Evolutionary conservation across 2,888 invertebrate species (phyloP).

Genomic region (Luffia ferchaultella): DNA sequence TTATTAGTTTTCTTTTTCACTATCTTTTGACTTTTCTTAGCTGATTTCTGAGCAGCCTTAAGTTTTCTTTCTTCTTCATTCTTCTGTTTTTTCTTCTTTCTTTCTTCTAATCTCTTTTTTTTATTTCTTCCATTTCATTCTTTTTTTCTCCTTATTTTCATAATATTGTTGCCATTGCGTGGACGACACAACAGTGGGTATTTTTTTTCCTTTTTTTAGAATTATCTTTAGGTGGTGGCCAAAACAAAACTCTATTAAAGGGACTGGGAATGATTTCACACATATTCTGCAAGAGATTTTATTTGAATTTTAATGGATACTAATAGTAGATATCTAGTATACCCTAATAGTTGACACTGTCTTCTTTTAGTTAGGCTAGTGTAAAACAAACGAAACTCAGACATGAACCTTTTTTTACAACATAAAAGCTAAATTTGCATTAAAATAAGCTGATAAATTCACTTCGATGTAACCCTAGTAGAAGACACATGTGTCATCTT

Average conservation of each 20-base stretch:
- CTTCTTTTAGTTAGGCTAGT: too few species aligned
- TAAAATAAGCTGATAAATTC: too few species aligned
- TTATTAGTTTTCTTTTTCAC: slow-evolving; percentile 14
- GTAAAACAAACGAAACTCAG: too few species aligned
- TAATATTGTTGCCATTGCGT: slow-evolving; percentile 12
- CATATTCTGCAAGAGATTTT: too few species aligned
- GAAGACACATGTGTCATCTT: too few species aligned
- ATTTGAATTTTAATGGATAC: too few species aligned
- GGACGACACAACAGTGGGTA: slow-evolving; percentile 7
- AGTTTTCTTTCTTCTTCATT: slow-evolving; percentile 14
- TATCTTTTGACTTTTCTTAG: slow-evolving; percentile 12
- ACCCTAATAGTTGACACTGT: too few species aligned
- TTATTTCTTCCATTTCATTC: slow-evolving; percentile 10
- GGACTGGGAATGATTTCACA: too few species aligned
- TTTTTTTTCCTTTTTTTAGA: slow-evolving; percentile 14
- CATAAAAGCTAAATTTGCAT: too few species aligned
- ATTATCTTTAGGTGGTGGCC: slow-evolving; percentile 16
- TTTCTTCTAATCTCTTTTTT: slow-evolving; percentile 8
- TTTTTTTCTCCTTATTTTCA: slow-evolving; percentile 12
- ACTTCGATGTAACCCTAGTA: too few species aligned
- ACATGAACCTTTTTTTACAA: too few species aligned
- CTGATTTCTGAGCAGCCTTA: slow-evolving; percentile 12
- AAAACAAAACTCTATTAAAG: slow-evolving; percentile 16
- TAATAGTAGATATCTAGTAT: too few species aligned
- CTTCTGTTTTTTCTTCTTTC: slow-evolving; percentile 10